These are phyloP conservation scores for Drosophila novamexicana DNA, from an alignment of 1,140 invertebrate genomes.

Conservation along the genomic window DNA sequence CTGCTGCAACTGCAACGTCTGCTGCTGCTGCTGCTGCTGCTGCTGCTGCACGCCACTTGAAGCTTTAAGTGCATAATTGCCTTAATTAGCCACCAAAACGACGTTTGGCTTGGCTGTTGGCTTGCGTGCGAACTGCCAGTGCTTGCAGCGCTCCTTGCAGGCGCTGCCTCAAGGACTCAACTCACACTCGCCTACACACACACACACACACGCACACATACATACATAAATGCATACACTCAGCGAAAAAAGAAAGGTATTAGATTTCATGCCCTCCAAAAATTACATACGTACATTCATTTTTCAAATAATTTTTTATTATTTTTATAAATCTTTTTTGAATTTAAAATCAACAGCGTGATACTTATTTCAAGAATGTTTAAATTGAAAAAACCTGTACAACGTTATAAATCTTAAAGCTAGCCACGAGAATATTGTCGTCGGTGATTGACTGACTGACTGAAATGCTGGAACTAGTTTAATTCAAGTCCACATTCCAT, in stretches of 20 bases:
- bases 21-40: slow-evolving; percentile 60
- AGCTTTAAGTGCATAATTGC: slow-evolving; percentile 79
- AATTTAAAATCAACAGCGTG: no score
- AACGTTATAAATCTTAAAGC: no score
- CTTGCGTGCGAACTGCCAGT: slow-evolving; percentile 23
- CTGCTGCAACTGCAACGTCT: slow-evolving; percentile 33
- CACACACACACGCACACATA: neutral
- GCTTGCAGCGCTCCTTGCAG: slow-evolving; percentile 60
- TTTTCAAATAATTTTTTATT: no score
- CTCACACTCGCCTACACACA: neutral
- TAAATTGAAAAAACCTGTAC: no score
- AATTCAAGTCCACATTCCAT: no score
- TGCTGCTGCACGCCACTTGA: slow-evolving; percentile 74
- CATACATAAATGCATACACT: neutral
- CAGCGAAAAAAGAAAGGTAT: neutral
- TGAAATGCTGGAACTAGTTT: no score
- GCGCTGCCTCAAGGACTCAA: slow-evolving; percentile 65
- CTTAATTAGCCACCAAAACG: slow-evolving; percentile 81
- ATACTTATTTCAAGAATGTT: no score
- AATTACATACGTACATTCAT: no score
- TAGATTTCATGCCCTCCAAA: no score
- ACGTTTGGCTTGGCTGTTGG: slow-evolving; percentile 46
- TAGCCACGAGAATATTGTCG: no score
- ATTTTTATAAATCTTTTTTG: no score
- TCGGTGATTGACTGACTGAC: no score